Base-by-base conservation (phyloP, 2,888 invertebrate species). In the Elmis aenea region DNA sequence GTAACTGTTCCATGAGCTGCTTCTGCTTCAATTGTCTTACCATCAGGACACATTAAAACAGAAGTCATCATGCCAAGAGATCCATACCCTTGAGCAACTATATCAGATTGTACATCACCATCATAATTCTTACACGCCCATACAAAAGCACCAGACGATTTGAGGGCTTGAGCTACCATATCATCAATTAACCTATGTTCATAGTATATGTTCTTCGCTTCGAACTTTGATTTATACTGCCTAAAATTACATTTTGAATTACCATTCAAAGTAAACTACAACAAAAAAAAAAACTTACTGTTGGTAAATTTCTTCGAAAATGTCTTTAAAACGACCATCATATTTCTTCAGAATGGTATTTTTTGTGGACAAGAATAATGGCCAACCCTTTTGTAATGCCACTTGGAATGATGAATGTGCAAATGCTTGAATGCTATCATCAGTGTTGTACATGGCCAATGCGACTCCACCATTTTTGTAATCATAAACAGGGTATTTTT, bases 71-170 rank as follows among this genome's bases (percentile, higher is more conserved):
- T 77, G 38, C 91, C 91, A 37, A 92, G 71, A 0, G 89, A 89
- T 1, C 92, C 91, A 55, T 77, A 80, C 10, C 79, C 79, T 72
- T 80, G 66, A 23, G 92, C 92, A 3, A 92, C 83, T 46, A 90
- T 76, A 60, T 92, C 91, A 1, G 88, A 88, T 68, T 90, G 90
- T 3, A 92, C 91, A 61, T 92, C 92, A 16, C 92, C 92, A 59
- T 90, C 89, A 62, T 92, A 92, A 69, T 92, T 92, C 71, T 92
- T 92, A 71, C 91, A 91, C 11, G 89, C 83, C 92, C 92, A 92
- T 27, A 92, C 84, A 64, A 91, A 91, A 5, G 85, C 88, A 34
- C 92, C 92, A 12, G 75, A 73, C 14, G 89, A 83, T 70, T 92
- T 90, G 28, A 90, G 69, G 2, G 75, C 81, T 65, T 90, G 88